Percentiles rank a stretch among this genome's conserved stretches.
Conservation (phyloP, 1,140 invertebrate genomes). For the Leptopilina boulardi region DNA sequence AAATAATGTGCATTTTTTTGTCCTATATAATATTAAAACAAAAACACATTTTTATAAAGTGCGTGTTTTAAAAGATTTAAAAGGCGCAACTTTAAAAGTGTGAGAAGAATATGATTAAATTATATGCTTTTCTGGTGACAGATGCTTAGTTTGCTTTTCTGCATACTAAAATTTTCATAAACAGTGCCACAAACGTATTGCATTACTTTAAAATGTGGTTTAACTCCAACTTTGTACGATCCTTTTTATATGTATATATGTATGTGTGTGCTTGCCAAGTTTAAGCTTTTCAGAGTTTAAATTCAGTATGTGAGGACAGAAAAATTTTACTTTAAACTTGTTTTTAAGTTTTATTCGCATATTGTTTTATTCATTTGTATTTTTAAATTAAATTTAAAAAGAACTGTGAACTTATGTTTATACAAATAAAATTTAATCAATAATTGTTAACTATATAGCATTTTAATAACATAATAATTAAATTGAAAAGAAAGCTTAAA, state of each 20-base stretch:
- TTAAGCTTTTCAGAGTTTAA: background rate
- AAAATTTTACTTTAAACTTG: background rate
- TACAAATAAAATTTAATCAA: no score
- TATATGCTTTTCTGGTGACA: background rate
- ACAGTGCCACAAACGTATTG: background rate
- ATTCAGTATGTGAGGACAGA: background rate
- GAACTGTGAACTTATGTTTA: no score
- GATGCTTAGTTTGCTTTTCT: background rate
- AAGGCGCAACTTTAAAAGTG: background rate
- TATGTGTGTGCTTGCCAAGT: background rate
- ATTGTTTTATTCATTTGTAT: background rate
- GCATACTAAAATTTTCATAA: slow-evolving; percentile 10
- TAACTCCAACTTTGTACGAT: background rate
- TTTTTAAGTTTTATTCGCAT: background rate
- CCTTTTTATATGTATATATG: no score
- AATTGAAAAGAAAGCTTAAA: no score
- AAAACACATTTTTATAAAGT: no score
- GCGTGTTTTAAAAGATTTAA: background rate
- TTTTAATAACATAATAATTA: no score
- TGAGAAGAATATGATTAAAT: background rate
- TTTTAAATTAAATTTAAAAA: background rate
- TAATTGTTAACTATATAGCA: no score
- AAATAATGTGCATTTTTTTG: no score
- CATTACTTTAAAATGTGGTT: slow-evolving; percentile 8
- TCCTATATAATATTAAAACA: no score